Evolutionary conservation across 2,888 invertebrate species (phyloP), one percentile per base, ranked within the genome.

Genomic region (Andricus curvator): DNA sequence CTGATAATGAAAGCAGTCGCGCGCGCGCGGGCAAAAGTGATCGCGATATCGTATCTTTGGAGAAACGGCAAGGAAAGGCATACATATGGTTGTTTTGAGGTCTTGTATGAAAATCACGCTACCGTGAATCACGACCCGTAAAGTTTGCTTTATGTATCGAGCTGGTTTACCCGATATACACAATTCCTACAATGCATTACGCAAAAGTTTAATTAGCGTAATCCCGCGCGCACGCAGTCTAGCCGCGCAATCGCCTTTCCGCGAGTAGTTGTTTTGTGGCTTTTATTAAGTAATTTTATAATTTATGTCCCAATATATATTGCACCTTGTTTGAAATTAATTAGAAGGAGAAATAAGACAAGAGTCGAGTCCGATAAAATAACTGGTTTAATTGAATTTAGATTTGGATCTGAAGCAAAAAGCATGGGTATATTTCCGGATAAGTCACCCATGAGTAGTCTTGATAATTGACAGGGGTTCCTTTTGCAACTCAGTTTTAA

Each of bases 21-120:
- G 25, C 62, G 15, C 62, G 62, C 62, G 22, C 22, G 25, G 15
- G 5, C 62, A 15, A 5, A 25, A 25, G 6, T 4, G 25, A 62
- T 25, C 37, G 41, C 41, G 68, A 68, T 68, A 68, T 68, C 68
- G 22, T 68, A 68, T 68, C 68, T 68, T 68, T 44, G 44, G 68
- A 44, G 41, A 4, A 68, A 44, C 44, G 68, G 17, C 44, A 68
- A 44, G 68, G 44, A 68, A 44, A 68, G 22, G 41, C 44, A 25
- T 62, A 62, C 68, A 44, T 62, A 62, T 62, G 62, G 25, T 25
- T 62, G 25, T 62, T 62, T 62, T 29, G 62, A 62, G 62, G 13
- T 25, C 8, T n/a, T 11, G 56, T 62, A 62, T 62, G 25, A 62
- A 62, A 62, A 15, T 62, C 62, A 62, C 25, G 62, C 25, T 62